Percentiles rank a stretch among this genome's conserved stretches.
These are phyloP conservation scores for Fistularia commersonii DNA, from an alignment of 2,797 vertebrate genomes.

Conservation along the genomic window DNA sequence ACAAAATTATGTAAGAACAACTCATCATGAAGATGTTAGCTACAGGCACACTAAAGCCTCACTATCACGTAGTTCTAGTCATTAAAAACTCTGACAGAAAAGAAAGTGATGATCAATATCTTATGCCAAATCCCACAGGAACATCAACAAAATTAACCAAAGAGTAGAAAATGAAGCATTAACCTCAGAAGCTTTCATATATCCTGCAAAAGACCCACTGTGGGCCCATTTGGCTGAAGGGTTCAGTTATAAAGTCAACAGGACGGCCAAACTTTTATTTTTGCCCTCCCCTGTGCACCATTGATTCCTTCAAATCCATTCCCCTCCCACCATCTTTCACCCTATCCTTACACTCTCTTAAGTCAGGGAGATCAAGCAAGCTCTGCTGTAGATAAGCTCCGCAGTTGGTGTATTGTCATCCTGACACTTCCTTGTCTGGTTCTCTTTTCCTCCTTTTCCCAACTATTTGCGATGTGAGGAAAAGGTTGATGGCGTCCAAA, in stretches of 20 bases:
- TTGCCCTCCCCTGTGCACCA: slow-evolving; percentile 35
- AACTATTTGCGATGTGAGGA: slow-evolving; percentile 29
- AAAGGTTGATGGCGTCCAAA: slow-evolving; percentile 27
- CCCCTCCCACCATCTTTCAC: slow-evolving; percentile 43
- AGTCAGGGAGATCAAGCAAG: slow-evolving; percentile 36
- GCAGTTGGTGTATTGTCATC: slow-evolving; percentile 26
- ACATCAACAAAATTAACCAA: slow-evolving; percentile 21
- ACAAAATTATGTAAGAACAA: neutral
- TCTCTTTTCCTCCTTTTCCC: slow-evolving; percentile 13
- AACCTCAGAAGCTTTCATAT: slow-evolving; percentile 30
- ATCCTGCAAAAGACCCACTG: slow-evolving; percentile 34
- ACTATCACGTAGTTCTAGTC: slow-evolving; percentile 10
- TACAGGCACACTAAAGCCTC: slow-evolving; percentile 9
- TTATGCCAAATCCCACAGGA: slow-evolving; percentile 18
- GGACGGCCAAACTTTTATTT: slow-evolving; percentile 42
- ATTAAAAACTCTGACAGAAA: slow-evolving; percentile 19
- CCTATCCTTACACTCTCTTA: slow-evolving; percentile 18
- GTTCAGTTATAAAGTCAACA: slow-evolving; percentile 40
- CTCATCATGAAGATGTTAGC: slow-evolving; percentile 3
- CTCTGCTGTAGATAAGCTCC: slow-evolving; percentile 33
- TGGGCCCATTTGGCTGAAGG: slow-evolving; percentile 42
- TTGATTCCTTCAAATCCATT: slow-evolving; percentile 49
- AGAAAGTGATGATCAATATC: slow-evolving; percentile 26
- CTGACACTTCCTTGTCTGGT: slow-evolving; percentile 14
- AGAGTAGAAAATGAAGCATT: slow-evolving; percentile 33